phyloP scores from a whole-genome alignment of 2,797 vertebrate species.

The Acropternis orthonyx region DNA sequence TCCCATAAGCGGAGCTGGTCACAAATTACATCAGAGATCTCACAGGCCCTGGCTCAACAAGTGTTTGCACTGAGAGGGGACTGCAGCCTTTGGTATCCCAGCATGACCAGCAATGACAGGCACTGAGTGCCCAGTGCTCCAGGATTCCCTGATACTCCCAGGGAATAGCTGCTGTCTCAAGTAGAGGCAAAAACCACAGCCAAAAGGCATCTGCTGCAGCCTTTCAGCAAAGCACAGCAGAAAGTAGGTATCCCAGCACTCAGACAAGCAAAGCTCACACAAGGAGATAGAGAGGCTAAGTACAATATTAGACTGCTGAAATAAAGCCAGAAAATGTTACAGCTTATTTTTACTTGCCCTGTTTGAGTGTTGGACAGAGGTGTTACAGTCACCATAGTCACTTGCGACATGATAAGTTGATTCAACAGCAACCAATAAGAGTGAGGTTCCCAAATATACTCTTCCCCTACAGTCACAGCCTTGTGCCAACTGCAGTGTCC shows the following conservation, averaged over 20 bases:
- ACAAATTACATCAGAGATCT: not conserved
- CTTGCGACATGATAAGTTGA: not conserved
- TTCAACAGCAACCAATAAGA: not conserved
- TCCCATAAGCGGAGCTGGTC: not conserved
- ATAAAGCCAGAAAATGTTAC: not conserved
- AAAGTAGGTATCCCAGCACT: not conserved
- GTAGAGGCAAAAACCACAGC: not conserved
- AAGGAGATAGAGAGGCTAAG: not conserved
- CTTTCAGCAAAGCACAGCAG: not conserved
- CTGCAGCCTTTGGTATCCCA: not conserved
- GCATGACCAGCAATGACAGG: not conserved
- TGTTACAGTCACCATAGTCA: not conserved
- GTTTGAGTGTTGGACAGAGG: not conserved
- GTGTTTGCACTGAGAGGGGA: not conserved
- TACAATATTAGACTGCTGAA: not conserved
- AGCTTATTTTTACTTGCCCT: not conserved
- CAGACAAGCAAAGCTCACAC: not conserved
- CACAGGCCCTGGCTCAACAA: not conserved
- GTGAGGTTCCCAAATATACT: not conserved
- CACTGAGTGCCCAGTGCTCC: fast-evolving
- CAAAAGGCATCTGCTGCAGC: not conserved
- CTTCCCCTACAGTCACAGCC: not conserved
- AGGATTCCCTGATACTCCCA: not conserved
- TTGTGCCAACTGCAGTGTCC: not conserved
- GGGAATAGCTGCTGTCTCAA: not conserved